Evolutionary conservation across 2,113 vertebrate species (phyloP), one percentile per base, ranked within the genome.

Genomic region (Tupaia tana): DNA sequence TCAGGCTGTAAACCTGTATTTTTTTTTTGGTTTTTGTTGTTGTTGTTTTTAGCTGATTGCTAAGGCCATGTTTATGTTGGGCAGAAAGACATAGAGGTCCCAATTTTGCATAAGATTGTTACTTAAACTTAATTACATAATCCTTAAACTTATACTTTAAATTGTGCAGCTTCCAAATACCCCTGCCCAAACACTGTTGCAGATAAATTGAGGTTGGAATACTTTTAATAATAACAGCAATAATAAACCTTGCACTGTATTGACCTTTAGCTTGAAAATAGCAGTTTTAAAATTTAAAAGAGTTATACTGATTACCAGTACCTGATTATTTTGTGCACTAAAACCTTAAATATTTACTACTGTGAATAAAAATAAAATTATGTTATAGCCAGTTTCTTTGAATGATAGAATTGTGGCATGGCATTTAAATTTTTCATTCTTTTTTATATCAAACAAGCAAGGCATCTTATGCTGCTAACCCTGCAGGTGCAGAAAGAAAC

Each of bases 321-420:
- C 86, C 82, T 84, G 63, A 24, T 81, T 89, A 5, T 86, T 91
- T 95, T 95, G 83, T 73, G 58, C 75, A 91, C 25, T 94, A 86
- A 95, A 77, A 91, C 31, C 79, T 74, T 89, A 82, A 77, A 81
- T 90, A 79, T 91, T 94, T 97, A 97, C 92, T 93, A 77, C 79
- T 94, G 31, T 82, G 88, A 92, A 92, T 93, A 67, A 95, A 92
- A 94, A 3, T 8, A 22, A 93, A 85, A 43, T 85, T 66, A 66
- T 71, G 61, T 95, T 80, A 66, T 15, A 78, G 56, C 59, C 61
- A 31, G 11, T 16, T 29, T 90, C 66, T 91, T 89, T 90, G 81
- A 96, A 82, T 85, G 77, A 67, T 64, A 91, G 86, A 94, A 93
- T 88, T 54, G 25, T 92, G 61, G 63, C 69, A 70, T 93, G 92